Conservation (phyloP, 2,888 invertebrate species). For the Physocephala rufipes region DNA sequence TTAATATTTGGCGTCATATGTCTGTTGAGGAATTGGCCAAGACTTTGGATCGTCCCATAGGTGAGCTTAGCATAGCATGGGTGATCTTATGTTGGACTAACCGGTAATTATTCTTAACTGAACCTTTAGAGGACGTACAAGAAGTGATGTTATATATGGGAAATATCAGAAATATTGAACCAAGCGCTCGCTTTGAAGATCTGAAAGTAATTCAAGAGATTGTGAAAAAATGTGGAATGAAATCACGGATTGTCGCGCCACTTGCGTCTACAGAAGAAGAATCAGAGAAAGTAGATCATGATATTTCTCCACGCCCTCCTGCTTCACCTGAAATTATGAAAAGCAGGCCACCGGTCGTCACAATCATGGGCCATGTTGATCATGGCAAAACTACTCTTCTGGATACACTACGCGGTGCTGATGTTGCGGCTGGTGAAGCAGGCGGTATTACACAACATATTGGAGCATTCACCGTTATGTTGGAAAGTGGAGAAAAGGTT, state of each 20-base stretch:
- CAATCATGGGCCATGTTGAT: constrained; percentile 99
- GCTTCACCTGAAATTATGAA: constrained; percentile 73
- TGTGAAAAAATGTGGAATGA: constrained; percentile 74
- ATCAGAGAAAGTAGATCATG: constrained; percentile 65
- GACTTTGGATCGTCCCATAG: constrained; percentile 72
- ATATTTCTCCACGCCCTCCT: constrained; percentile 72
- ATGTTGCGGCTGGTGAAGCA: constrained; percentile 90
- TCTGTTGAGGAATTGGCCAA: constrained; percentile 79
- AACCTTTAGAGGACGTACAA: constrained; percentile 72
- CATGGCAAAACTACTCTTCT: constrained; percentile 98
- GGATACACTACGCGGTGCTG: constrained; percentile 85
- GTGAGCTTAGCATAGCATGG: constrained; percentile 68
- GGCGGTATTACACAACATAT: constrained; percentile 99
- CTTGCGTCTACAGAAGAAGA: constrained; percentile 54
- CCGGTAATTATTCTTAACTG: neutral
- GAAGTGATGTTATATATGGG: constrained; percentile 75
- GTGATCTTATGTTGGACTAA: neutral
- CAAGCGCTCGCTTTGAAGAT: constrained; percentile 72
- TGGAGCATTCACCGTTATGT: constrained; percentile 89
- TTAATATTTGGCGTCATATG: constrained; percentile 84
- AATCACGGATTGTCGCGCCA: constrained; percentile 69
- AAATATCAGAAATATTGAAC: constrained; percentile 69
- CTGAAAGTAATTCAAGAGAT: constrained; percentile 74
- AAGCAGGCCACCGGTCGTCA: constrained; percentile 90
- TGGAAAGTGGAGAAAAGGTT: constrained; percentile 77